Conservation (phyloP, 2,888 invertebrate genomes). For the Philereme vetulata region DNA sequence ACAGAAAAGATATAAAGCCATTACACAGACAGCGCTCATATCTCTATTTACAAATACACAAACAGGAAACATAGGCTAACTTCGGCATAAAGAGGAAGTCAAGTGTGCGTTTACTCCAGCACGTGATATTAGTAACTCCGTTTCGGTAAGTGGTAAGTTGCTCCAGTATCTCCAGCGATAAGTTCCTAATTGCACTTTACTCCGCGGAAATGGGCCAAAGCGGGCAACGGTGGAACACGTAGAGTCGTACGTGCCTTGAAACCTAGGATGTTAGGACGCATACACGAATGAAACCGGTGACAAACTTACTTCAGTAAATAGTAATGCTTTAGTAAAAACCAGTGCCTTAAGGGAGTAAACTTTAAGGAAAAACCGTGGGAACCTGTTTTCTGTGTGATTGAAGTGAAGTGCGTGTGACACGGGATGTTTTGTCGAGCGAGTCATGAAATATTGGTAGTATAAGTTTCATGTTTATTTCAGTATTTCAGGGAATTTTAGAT, state of each 20-base stretch:
- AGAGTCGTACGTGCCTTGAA: conserved; percentile 65
- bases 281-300: conserved; percentile 6
- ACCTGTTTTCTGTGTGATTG: background rate
- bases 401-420: conserved; percentile 47
- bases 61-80: conserved; percentile 30
- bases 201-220: conserved; percentile 66
- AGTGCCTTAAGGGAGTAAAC: conserved; percentile 23
- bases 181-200: conserved; percentile 76
- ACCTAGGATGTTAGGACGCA: conserved; percentile 37
- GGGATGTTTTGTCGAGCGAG: conserved; percentile 47
- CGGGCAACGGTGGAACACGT: conserved; percentile 63
- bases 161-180: conserved; percentile 50
- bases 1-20: conserved; percentile 1
- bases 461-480: conserved; percentile 46
- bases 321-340: background rate
- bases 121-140: conserved; percentile 24
- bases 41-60: conserved; percentile 3
- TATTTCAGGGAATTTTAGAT: conserved; percentile 19
- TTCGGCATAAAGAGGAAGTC: conserved; percentile 32
- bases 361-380: conserved; percentile 41
- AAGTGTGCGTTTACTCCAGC: conserved; percentile 37
- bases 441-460: conserved; percentile 52
- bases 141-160: conserved; percentile 46
- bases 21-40: background rate
- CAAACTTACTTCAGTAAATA: background rate